Evolutionary conservation across 2,797 vertebrate species (phyloP).

Genomic region (Tinamus major): DNA sequence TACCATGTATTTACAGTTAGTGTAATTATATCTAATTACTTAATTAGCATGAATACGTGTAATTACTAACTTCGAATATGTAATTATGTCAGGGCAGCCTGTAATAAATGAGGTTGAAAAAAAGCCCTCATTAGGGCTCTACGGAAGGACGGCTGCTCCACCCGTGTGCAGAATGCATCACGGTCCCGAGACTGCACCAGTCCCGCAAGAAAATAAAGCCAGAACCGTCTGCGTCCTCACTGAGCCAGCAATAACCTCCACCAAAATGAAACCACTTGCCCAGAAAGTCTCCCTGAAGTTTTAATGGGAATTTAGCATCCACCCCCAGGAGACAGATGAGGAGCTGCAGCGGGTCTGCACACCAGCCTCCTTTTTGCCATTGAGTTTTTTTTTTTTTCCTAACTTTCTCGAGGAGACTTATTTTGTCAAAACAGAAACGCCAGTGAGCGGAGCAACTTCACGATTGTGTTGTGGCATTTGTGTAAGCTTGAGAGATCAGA

Average conservation of each 20-base stretch:
- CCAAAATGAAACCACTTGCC: background rate
- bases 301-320: background rate
- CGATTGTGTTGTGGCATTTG: background rate
- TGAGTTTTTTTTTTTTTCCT: background rate
- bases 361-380: background rate
- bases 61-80: conserved; percentile 77
- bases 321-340: background rate
- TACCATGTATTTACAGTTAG: conserved; percentile 79
- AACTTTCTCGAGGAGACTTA: background rate
- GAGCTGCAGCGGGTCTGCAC: background rate
- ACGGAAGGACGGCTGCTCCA: conserved; percentile 54
- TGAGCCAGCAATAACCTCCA: background rate
- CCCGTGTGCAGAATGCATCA: conserved; percentile 37
- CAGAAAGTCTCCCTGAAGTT: background rate
- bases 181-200: conserved; percentile 14
- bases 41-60: conserved; percentile 78
- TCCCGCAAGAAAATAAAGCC: conserved; percentile 11
- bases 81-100: conserved; percentile 72
- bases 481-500: conserved; percentile 3
- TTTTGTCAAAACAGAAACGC: background rate
- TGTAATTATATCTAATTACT: conserved; percentile 80
- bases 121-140: conserved; percentile 61
- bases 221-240: background rate
- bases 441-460: background rate
- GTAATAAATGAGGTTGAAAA: conserved; percentile 70